Evolutionary conservation across 2,888 invertebrate species (phyloP).

Genomic region (Coelinius sp.): DNA sequence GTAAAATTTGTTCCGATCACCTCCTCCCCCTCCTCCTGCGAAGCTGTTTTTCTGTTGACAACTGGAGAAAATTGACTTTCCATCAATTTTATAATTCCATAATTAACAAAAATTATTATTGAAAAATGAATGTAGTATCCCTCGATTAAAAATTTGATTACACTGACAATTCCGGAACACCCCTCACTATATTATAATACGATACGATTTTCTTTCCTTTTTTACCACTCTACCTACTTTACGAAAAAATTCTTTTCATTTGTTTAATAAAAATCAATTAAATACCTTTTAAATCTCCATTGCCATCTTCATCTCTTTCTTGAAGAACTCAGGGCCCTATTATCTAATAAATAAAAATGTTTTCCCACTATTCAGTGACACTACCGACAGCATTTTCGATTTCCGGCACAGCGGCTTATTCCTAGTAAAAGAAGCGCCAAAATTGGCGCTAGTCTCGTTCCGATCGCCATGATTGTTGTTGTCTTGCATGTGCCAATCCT

Average conservation of each 20-base stretch:
- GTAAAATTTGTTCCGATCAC: neutral
- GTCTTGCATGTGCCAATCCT: neutral
- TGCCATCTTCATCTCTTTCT: conserved; percentile 60
- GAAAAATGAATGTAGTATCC: too few species aligned
- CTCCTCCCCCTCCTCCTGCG: conserved; percentile 52
- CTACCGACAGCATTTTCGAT: neutral
- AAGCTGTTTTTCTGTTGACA: conserved; percentile 60
- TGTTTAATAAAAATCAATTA: conserved; percentile 4
- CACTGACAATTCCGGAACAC: conserved; percentile 47
- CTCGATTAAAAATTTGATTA: conserved; percentile 53
- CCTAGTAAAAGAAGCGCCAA: neutral
- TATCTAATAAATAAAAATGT: conserved; percentile 57
- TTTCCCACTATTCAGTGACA: conserved; percentile 57
- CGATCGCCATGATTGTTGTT: neutral
- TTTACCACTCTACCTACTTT: neutral
- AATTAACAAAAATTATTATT: too few species aligned
- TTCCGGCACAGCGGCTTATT: neutral
- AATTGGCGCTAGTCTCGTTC: neutral
- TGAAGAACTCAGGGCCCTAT: conserved; percentile 60
- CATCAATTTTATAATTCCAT: neutral
- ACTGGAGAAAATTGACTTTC: conserved; percentile 48
- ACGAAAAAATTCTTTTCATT: neutral
- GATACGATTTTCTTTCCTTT: conserved; percentile 52
- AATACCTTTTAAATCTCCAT: conserved; percentile 60
- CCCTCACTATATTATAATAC: conserved; percentile 62